Evolutionary conservation across 2,888 invertebrate genomes (phyloP), one percentile per base, ranked within the genome.

Genomic region (Cylloceria caligata): DNA sequence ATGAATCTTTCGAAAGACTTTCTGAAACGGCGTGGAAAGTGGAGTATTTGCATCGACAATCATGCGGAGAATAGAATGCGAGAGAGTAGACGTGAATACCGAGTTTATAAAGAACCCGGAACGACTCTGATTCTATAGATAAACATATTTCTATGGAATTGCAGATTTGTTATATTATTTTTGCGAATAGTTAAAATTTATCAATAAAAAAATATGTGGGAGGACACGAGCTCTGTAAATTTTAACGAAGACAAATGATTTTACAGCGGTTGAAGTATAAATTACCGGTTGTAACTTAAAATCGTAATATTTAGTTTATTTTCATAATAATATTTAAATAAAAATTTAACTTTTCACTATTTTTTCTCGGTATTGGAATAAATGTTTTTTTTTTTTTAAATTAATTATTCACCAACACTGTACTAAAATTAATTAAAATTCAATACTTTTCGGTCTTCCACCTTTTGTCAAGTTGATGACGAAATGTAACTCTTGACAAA

Each of bases 21-120:
- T 65, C 65, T 47, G 47, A 27, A 65, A 27, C 6, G 65, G 9
- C 47, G 30, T 9, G 65, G 47, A 65, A 65, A 65, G 65, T 65
- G 27, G 30, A 47, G 65, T 30, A 65, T 45, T 65, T 27, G 27
- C 47, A 45, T 65, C 27, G 65, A 47, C 47, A 7, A 30, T 64
- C 65, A 45, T 27, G n/a, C n/a, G 27, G 1, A 27, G 34, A 57
- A 57, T 34, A 16, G 34, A 2, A 34, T 16, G 57, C 27, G 55
- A 57, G 24, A 57, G n/a, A 34, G 16, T 27, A 34, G 30, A 13
- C 34, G 30, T 34, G 57, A 34, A 34, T 57, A 34, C 55, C 30
- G 27, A 30, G 34, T n/a, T 16, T 55, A 30, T 27, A 27, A 57
- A 57, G 57, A 57, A 57, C 27, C 34, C 34, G 57, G 27, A 57